These are phyloP conservation scores for Micoletzkya japonica DNA, from an alignment of 2,888 invertebrate genomes.

Conservation along the genomic window DNA sequence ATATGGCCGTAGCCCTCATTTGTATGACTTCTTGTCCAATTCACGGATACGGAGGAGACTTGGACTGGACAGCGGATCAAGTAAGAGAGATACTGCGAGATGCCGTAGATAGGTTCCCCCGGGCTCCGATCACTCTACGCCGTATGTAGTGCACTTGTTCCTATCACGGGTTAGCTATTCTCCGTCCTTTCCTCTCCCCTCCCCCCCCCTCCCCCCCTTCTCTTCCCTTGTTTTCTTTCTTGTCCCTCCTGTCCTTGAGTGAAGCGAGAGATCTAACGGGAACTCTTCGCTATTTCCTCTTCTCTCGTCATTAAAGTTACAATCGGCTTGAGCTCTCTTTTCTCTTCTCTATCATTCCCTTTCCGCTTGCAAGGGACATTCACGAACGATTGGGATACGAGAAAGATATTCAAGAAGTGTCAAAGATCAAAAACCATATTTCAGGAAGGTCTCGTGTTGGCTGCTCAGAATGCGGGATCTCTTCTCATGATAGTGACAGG, in stretches of 20 bases:
- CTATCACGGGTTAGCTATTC: background rate
- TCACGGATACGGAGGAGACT: conserved; percentile 55
- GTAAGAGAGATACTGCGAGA: no score
- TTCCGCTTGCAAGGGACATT: no score
- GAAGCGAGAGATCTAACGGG: no score
- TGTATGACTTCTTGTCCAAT: conserved; percentile 62
- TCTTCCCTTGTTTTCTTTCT: no score
- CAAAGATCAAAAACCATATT: background rate
- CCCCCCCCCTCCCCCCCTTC: background rate
- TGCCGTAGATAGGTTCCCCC: no score
- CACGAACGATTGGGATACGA: no score
- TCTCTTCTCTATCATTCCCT: background rate
- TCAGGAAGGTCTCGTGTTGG: conserved; percentile 58
- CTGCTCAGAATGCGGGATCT: conserved; percentile 60
- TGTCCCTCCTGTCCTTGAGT: no score
- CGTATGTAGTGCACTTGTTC: background rate
- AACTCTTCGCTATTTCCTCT: no score
- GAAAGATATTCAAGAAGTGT: no score
- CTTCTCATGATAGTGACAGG: conserved; percentile 58
- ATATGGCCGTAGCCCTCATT: conserved; percentile 60
- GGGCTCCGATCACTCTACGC: background rate
- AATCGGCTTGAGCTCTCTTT: no score
- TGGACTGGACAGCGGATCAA: conserved; percentile 49
- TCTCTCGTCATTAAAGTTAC: no score
- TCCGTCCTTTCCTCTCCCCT: no score